Base-by-base conservation (phyloP, 2,797 vertebrate genomes). In the Telmatherina bonti region DNA sequence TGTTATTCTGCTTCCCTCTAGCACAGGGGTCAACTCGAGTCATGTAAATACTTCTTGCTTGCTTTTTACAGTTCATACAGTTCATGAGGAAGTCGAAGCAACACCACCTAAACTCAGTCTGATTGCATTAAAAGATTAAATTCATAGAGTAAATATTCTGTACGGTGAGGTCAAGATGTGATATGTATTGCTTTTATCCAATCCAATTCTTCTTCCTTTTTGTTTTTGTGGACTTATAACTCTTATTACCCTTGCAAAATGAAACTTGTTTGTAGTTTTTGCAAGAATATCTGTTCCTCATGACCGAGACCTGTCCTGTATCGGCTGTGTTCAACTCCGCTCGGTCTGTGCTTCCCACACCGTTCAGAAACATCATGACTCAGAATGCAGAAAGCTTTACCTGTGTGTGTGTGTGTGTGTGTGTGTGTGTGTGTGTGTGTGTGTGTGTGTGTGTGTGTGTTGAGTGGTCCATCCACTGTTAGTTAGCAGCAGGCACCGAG, bases 31-130 rank as follows among this genome's bases (percentile, higher is more conserved):
- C 82, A 90, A 18, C 62, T 70, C 56, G 27, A 85, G 81, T 83
- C 83, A 81, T 86, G 80, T 80, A 83, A 91, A 88, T 84, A 83
- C 67, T 72, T 75, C 72, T 79, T 67, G 27, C 72, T 72, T 29
- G 38, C 62, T 43, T 87, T 70, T 79, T 84, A 73, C 51, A 64
- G 53, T 79, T 55, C 54, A 31, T 54, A 41, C 73, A n/a, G n/a
- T n/a, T n/a, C n/a, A n/a, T 51, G 24, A 41, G 64, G 78, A 60
- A 70, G n/a, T 54, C 68, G 51, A 67, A 20, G 66, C 70, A 76
- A 54, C 71, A 81, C 66, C 59, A 72, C 57, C 49, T 47, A 68
- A 67, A 53, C 54, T 20, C 52, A 26, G 51, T 83, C 64, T 81
- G 82, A 84, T 81, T 89, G 76, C 73, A 81, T 89, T 88, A 75